Percentiles rank a stretch among this genome's conserved stretches.
phyloP scores from a whole-genome alignment of 2,113 vertebrate species.

The Nyctibius bracteatus region DNA sequence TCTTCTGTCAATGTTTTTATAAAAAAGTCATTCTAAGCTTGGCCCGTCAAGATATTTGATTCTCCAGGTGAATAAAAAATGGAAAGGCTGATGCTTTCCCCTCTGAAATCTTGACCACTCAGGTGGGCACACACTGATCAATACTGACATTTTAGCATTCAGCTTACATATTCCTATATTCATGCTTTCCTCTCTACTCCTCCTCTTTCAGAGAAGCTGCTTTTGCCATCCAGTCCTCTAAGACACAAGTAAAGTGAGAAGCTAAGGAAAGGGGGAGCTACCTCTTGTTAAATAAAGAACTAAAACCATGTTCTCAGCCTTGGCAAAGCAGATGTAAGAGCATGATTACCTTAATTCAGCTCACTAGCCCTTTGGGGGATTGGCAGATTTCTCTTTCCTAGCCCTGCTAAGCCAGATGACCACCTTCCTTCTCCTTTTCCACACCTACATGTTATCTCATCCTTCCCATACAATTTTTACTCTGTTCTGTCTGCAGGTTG shows the following conservation, averaged over 20 bases:
- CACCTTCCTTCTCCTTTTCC: background rate
- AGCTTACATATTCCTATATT: background rate
- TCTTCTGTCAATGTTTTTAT: background rate
- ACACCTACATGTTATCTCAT: background rate
- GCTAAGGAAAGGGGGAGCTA: background rate
- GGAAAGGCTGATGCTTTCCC: background rate
- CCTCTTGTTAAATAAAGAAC: background rate
- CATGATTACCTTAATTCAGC: background rate
- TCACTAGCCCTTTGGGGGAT: background rate
- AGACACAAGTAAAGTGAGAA: background rate
- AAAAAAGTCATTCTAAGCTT: background rate
- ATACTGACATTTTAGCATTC: background rate
- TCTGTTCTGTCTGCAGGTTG: background rate
- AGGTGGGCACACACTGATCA: background rate
- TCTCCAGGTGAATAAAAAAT: background rate
- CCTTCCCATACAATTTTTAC: background rate
- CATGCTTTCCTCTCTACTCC: background rate
- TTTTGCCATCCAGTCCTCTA: background rate
- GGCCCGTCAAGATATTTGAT: background rate
- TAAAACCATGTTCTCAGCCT: background rate
- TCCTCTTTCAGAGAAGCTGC: background rate
- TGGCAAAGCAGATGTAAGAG: background rate
- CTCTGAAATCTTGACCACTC: background rate
- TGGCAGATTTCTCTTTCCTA: background rate
- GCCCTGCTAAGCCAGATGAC: background rate